A percentile compares a stretch with the other conserved stretches of the same genome.
Evolutionary conservation across 1,140 invertebrate species (phyloP).

Genomic region (Tetranychus urticae): DNA sequence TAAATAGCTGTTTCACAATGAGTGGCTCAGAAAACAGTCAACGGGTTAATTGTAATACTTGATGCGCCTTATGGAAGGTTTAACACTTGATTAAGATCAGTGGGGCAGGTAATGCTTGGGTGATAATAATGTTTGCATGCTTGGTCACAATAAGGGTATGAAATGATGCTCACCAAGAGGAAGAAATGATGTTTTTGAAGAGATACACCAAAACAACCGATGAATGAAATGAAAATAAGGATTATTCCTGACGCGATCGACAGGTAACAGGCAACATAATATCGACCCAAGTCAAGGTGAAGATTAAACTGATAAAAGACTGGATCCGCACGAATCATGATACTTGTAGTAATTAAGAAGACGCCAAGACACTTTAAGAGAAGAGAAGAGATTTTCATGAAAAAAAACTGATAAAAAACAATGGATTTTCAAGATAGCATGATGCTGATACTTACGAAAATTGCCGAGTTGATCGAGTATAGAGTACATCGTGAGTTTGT

Average conservation of each 20-base stretch:
- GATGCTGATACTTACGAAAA: neutral
- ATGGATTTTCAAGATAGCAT: neutral
- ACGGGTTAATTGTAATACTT: no score
- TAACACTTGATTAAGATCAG: no score
- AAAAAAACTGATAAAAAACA: neutral
- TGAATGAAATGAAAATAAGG: neutral
- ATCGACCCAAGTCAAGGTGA: neutral
- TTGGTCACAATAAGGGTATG: no score
- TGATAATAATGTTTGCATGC: no score
- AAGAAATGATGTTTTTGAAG: neutral
- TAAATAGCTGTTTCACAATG: no score
- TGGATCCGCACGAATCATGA: neutral
- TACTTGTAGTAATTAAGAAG: neutral
- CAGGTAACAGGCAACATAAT: neutral
- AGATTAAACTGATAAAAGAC: neutral
- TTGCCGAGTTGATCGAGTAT: neutral
- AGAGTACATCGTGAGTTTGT: neutral
- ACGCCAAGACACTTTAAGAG: neutral
- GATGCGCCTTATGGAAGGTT: no score
- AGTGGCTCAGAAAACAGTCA: no score
- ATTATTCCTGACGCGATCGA: neutral
- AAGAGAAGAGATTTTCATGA: neutral
- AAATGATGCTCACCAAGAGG: neutral
- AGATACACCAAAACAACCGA: neutral
- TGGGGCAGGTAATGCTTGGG: no score